Conservation (phyloP, 1,140 invertebrate genomes). For the Drosophila takahashii region DNA sequence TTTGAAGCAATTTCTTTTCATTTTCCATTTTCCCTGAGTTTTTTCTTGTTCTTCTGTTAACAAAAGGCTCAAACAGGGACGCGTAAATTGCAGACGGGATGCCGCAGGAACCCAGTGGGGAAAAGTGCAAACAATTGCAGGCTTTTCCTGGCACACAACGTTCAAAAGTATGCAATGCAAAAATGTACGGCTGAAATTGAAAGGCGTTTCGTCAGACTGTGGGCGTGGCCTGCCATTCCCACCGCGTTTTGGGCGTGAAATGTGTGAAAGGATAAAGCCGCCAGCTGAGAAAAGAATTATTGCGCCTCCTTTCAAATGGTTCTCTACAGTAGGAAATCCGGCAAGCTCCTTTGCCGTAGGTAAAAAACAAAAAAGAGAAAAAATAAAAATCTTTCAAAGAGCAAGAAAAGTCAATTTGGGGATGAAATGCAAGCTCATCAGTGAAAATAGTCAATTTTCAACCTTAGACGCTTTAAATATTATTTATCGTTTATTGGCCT, state of each 20-base stretch:
- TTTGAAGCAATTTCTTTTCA: conserved; percentile 18
- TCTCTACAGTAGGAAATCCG: background rate
- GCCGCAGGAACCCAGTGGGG: conserved; percentile 22
- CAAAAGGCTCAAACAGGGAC: conserved; percentile 49
- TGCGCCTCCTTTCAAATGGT: conserved; percentile 30
- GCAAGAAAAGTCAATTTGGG: conserved; percentile 4
- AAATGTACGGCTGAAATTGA: conserved; percentile 60
- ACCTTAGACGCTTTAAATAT: background rate
- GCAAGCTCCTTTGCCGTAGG: background rate
- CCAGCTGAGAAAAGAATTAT: conserved; percentile 48
- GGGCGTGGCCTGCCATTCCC: conserved; percentile 55
- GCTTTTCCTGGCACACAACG: conserved; percentile 8
- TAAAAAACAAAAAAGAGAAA: conserved; percentile 1
- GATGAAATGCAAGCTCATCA: background rate
- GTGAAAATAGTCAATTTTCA: background rate
- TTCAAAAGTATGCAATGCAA: conserved; percentile 44
- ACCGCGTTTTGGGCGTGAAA: conserved; percentile 53
- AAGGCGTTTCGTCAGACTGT: conserved; percentile 47
- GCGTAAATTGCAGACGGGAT: conserved; percentile 58
- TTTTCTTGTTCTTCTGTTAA: conserved; percentile 7
- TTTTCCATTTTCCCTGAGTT: conserved; percentile 9
- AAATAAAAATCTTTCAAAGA: conserved; percentile 8
- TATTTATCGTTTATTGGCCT: background rate
- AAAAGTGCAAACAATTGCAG: conserved; percentile 68
- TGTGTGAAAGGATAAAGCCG: conserved; percentile 45